Evolutionary conservation across 2,113 vertebrate species (phyloP), one percentile per base, ranked within the genome.

Genomic region (Aphelocoma coerulescens): DNA sequence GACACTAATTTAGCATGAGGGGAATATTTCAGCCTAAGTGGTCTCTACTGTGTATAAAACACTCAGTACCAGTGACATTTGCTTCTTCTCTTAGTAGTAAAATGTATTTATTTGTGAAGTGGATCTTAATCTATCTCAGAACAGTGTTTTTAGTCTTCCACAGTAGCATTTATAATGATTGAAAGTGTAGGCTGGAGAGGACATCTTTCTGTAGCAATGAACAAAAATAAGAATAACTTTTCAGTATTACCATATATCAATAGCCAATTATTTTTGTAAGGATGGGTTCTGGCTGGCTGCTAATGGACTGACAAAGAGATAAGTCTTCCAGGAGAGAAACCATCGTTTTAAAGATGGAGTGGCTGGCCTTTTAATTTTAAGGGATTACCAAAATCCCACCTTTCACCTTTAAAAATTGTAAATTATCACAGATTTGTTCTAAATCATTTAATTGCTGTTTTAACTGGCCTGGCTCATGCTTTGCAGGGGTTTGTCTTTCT

Each of bases 331-430:
- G 84, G 91, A 96, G 93, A 94, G 84, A 93, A 95, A 82, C 87
- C 32, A 72, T 91, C 28, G 11, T 88, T 95, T 89, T 73, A 91
- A 55, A 95, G 96, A 97, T 37, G 41, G 82, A 97, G 80, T 78
- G 75, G 66, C 79, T 95, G 95, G 95, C 96, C 94, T 96, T 96
- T 96, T 97, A 92, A 97, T 97, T 97, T 85, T 83, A 93, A 96
- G 89, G 44, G 79, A 97, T 97, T 96, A 95, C 76, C 81, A 90
- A 94, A 97, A 96, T 97, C 97, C 89, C 79, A 95, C 92, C 96
- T 95, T 96, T 96, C 96, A 96, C 95, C 95, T 96, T 96, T 95
- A 95, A 94, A 96, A 97, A 89, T 88, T 89, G 66, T 91, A 96
- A 96, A 97, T 61, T 54, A 86, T 78, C 23, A 0, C 52, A 55